phyloP scores from a whole-genome alignment of 2,888 invertebrate species.

The Patella depressa region DNA sequence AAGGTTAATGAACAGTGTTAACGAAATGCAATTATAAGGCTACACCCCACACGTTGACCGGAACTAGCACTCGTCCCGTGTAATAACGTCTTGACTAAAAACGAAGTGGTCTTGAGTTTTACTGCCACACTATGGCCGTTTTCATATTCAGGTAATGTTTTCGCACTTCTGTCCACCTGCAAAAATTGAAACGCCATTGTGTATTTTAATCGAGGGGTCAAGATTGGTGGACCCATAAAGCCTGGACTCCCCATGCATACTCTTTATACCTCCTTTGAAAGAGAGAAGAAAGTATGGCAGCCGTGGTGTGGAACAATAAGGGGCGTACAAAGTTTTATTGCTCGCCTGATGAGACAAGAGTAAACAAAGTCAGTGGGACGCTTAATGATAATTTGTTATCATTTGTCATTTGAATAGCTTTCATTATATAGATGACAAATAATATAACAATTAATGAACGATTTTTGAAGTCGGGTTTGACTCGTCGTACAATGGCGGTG shows the following conservation, averaged over 20 bases:
- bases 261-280: neutral
- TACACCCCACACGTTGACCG: neutral
- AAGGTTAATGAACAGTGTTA: no score
- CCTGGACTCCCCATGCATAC: neutral
- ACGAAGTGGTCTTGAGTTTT: neutral
- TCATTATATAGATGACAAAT: neutral
- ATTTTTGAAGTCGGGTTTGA: no score
- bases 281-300: neutral
- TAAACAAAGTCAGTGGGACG: conserved; percentile 10
- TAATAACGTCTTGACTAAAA: neutral
- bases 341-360: neutral
- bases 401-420: neutral
- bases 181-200: conserved; percentile 3
- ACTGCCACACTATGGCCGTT: neutral
- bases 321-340: neutral
- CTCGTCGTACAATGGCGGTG: no score
- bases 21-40: neutral
- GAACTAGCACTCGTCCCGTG: neutral
- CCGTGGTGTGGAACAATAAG: neutral
- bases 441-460: conserved; percentile 4
- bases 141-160: neutral
- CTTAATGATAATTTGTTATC: conserved; percentile 9
- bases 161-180: neutral
- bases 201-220: neutral
- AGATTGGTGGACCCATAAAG: neutral